Evolutionary conservation across 2,888 invertebrate species (phyloP).

Genomic region (Palloptera scutellata): DNA sequence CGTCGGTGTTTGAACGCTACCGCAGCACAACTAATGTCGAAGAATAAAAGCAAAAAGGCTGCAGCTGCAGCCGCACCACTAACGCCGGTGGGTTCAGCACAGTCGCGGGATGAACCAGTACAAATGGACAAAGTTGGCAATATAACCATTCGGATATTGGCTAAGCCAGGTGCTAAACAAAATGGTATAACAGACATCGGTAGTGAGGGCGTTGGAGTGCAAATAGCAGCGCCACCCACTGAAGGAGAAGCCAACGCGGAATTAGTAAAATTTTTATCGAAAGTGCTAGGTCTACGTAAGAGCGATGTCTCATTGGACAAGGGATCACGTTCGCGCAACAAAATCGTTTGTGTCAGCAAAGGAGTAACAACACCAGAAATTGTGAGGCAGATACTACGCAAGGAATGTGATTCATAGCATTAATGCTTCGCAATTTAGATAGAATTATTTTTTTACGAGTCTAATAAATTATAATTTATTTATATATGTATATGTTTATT

Average conservation of each 20-base stretch:
- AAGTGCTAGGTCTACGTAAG: slow-evolving; percentile 74
- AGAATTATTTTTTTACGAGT: too few relatives aligned
- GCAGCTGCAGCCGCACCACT: background rate
- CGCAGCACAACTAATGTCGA: slow-evolving; percentile 47
- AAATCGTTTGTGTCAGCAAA: slow-evolving; percentile 66
- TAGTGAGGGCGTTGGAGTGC: slow-evolving; percentile 74
- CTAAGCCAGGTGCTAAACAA: slow-evolving; percentile 79
- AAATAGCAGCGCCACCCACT: slow-evolving; percentile 81
- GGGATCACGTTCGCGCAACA: slow-evolving; percentile 70
- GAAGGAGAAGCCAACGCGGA: slow-evolving; percentile 85
- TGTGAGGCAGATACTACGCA: slow-evolving; percentile 63
- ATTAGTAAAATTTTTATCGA: slow-evolving; percentile 75
- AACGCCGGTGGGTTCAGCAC: background rate
- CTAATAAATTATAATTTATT: too few relatives aligned
- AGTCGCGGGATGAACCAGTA: slow-evolving; percentile 52
- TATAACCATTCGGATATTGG: slow-evolving; percentile 71
- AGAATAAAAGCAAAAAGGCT: slow-evolving; percentile 49
- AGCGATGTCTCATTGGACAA: slow-evolving; percentile 74
- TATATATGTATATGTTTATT: too few relatives aligned
- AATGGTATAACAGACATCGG: slow-evolving; percentile 73
- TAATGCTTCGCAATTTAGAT: too few relatives aligned
- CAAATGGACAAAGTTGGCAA: slow-evolving; percentile 69
- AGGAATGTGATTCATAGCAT: slow-evolving; percentile 50
- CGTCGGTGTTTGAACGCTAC: too few relatives aligned
- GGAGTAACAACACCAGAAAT: slow-evolving; percentile 63